Evolutionary conservation across 1,140 invertebrate species (phyloP).

Genomic region (Hetaerina americana): DNA sequence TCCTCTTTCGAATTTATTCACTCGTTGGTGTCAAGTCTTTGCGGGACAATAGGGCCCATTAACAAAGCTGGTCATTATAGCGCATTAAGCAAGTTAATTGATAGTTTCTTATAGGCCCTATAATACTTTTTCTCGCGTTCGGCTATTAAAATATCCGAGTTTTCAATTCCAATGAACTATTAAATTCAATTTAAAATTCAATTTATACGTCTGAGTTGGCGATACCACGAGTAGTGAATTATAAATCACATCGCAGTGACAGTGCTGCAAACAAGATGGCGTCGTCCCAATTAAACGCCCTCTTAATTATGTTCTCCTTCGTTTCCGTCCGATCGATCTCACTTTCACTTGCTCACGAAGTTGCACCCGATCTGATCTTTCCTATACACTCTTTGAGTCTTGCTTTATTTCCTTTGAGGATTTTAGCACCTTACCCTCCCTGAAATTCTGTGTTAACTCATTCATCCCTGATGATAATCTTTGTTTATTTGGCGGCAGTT

Average conservation of each 20-base stretch:
- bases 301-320: not conserved
- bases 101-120: not conserved
- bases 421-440: too few species aligned
- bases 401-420: too few species aligned
- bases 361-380: not conserved
- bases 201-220: not conserved
- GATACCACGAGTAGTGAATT: not conserved
- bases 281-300: not conserved
- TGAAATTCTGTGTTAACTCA: too few species aligned
- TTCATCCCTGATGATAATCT: too few species aligned
- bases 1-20: too few species aligned
- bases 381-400: too few species aligned
- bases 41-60: too few species aligned
- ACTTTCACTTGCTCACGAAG: not conserved
- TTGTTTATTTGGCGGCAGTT: too few species aligned
- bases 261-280: not conserved
- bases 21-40: too few species aligned
- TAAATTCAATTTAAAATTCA: conserved; percentile 1
- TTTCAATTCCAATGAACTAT: not conserved
- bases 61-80: not conserved
- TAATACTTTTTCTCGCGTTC: not conserved
- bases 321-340: not conserved
- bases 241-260: not conserved
- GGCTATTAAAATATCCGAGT: not conserved
- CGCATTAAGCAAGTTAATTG: not conserved